phyloP scores from a whole-genome alignment of 2,888 invertebrate genomes.

The Busseola fusca region DNA sequence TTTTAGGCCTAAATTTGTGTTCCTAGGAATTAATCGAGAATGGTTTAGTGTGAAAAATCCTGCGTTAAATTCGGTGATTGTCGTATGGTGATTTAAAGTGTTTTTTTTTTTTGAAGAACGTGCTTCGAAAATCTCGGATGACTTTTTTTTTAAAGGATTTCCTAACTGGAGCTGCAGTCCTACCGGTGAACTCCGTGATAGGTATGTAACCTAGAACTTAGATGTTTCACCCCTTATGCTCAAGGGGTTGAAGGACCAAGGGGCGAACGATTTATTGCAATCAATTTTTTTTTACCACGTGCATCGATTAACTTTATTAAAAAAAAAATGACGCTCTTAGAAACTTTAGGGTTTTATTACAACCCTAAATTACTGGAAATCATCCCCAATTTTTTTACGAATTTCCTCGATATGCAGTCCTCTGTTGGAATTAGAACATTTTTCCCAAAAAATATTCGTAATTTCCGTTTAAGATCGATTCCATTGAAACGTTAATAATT shows the following conservation, averaged over 20 bases:
- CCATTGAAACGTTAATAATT: neutral
- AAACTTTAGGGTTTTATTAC: neutral
- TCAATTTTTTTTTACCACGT: slow-evolving; percentile 11
- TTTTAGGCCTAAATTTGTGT: slow-evolving; percentile 60
- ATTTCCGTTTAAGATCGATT: neutral
- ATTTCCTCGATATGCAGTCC: neutral
- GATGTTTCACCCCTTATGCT: slow-evolving; percentile 14
- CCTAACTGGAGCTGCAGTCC: neutral
- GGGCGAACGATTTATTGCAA: neutral
- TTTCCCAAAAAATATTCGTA: neutral
- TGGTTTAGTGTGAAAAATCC: slow-evolving; percentile 21
- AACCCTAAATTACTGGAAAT: slow-evolving; percentile 2
- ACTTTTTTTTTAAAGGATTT: slow-evolving; percentile 21
- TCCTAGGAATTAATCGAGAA: slow-evolving; percentile 10
- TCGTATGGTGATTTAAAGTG: slow-evolving; percentile 17
- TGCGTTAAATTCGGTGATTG: slow-evolving; percentile 40
- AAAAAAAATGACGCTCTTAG: neutral
- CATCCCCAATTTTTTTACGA: slow-evolving; percentile 6
- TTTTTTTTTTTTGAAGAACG: neutral
- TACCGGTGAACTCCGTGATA: slow-evolving; percentile 28
- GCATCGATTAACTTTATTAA: neutral
- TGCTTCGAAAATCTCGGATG: slow-evolving; percentile 14
- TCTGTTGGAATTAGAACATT: neutral
- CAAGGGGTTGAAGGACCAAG: neutral
- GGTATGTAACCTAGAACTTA: slow-evolving; percentile 30